These are phyloP conservation scores for Tetheella fluctuosa DNA, from an alignment of 2,888 invertebrate species.

Conservation along the genomic window DNA sequence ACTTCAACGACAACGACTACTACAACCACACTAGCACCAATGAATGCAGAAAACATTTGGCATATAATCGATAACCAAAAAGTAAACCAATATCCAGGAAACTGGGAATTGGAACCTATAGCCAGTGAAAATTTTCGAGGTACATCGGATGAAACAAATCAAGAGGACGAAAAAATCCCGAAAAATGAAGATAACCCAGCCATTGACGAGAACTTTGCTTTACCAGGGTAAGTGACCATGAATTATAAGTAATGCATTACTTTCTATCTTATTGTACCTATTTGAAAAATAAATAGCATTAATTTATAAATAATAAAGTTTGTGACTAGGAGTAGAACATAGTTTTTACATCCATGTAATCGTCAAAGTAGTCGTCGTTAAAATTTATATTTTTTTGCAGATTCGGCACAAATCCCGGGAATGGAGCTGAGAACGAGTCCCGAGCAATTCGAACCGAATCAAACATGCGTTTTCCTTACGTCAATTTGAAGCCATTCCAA, in stretches of 20 bases:
- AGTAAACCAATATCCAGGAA: conserved; percentile 55
- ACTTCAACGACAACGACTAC: conserved; percentile 39
- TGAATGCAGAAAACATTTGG: conserved; percentile 73
- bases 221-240: conserved; percentile 66
- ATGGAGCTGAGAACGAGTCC: conserved; percentile 76
- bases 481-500: conserved; percentile 75
- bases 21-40: conserved; percentile 43
- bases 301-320: too few relatives aligned
- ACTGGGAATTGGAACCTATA: conserved; percentile 66
- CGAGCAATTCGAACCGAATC: conserved; percentile 75
- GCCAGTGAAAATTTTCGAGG: conserved; percentile 35
- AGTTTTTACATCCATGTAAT: too few relatives aligned
- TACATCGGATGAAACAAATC: conserved; percentile 19
- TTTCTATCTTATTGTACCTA: conserved; percentile 7
- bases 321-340: too few relatives aligned
- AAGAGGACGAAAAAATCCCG: conserved; percentile 24
- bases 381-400: conserved; percentile 48
- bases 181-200: conserved; percentile 30
- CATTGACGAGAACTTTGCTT: conserved; percentile 67
- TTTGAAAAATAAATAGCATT: too few relatives aligned
- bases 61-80: conserved; percentile 77
- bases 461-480: conserved; percentile 72
- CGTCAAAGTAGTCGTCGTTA: background rate
- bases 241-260: background rate
- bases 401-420: conserved; percentile 68